Conservation (phyloP, 30 jellyfish, hydroid and myxozoan species). For the Cassiopea andromeda region DNA sequence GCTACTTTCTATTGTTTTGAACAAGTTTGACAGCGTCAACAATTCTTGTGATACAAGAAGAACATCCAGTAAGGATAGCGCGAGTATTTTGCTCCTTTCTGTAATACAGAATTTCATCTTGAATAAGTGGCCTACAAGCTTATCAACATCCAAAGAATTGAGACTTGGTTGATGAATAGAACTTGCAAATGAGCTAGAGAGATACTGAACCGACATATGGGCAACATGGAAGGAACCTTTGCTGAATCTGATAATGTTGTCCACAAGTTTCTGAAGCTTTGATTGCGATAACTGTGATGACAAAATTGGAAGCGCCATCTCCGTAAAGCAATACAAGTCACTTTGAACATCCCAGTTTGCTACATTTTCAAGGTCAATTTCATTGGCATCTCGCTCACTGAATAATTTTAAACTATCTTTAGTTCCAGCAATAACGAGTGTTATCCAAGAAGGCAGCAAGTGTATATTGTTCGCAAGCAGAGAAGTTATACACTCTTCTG, state of each 20-base stretch:
- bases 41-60: conserved; percentile 40
- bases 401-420: conserved; percentile 28
- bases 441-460: conserved; percentile 60
- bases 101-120: conserved; percentile 36
- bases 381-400: conserved; percentile 1
- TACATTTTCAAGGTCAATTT: conserved; percentile 47
- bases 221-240: conserved; percentile 66
- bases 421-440: conserved; percentile 65
- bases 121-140: conserved; percentile 37
- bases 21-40: conserved; percentile 44
- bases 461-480: conserved; percentile 41
- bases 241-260: conserved; percentile 58
- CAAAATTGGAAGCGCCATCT: conserved; percentile 27
- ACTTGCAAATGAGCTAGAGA: conserved; percentile 39
- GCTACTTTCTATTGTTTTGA: conserved; percentile 42
- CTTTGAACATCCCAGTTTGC: conserved; percentile 76
- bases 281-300: conserved; percentile 35
- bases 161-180: conserved; percentile 28
- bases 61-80: conserved; percentile 51
- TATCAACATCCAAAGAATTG: conserved; percentile 7
- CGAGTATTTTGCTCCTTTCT: conserved; percentile 43
- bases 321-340: conserved; percentile 59
- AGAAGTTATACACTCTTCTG: conserved; percentile 47
- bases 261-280: conserved; percentile 37
- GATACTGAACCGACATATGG: conserved; percentile 52